Base-by-base conservation (phyloP, 2,888 invertebrate genomes). In the Cantharis lateralis region DNA sequence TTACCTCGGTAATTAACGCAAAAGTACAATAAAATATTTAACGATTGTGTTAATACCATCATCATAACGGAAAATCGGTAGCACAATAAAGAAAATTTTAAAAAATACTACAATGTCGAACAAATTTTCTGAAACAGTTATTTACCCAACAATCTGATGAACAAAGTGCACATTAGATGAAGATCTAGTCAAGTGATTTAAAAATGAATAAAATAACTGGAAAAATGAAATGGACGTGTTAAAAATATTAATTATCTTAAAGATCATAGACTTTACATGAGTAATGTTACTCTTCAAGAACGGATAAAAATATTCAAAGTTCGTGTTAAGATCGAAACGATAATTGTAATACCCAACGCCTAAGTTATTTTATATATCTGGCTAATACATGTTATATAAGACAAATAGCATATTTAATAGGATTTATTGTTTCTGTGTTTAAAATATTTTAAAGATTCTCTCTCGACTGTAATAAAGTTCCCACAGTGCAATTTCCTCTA, bases 401-500 rank as follows among this genome's bases (percentile, higher is more conserved):
- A 78, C 74, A 77, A 77, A 77, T 74, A 70, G 71, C 77, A 64
- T 71, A 74, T 74, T 68, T 68, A 62, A 48, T 70, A 75, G 70
- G 70, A 78, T 78, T 78, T 78, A 78, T 78, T 48, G 72, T 72
- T 75, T 77, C 75, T 78, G 66, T 66, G 18, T 70, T 28, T 68
- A 75, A 77, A 74, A 73, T 72, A 70, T 63, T 66, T 75, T 61
- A 63, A 20, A 72, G 72, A 74, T 71, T 73, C 71, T 71, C 48
- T 48, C 48, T 24, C 28, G 20, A 28, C 20, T 66, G 9, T 28
- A 20, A 61, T 18, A 62, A 48, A 68, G 71, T 78, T 78, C 78
- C 75, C 78, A 78, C 78, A 78, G 72, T 75, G 78, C 72, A 71
- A 77, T 77, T 77, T 76, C 48, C 48, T 66, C 15, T 62, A 69